phyloP scores from a whole-genome alignment of 2,888 invertebrate species.

The Ommatoiulus sabulosus region DNA sequence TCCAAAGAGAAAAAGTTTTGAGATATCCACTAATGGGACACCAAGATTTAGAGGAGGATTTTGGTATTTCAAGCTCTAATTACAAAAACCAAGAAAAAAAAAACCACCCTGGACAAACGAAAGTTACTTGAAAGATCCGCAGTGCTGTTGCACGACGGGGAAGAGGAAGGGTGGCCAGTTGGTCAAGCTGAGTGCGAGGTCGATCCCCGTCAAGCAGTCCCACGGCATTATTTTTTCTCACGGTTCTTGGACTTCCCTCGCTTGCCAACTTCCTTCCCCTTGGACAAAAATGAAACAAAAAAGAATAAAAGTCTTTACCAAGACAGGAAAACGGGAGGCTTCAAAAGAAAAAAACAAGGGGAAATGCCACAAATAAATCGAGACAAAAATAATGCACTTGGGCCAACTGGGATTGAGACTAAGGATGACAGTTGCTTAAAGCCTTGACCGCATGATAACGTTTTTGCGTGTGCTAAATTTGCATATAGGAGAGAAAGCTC shows the following conservation, averaged over 20 bases:
- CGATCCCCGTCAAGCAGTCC: slow-evolving; percentile 1
- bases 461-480: too few relatives aligned
- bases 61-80: too few relatives aligned
- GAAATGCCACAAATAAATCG: neutral
- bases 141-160: neutral
- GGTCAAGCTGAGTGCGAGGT: slow-evolving; percentile 14
- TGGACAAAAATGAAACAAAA: slow-evolving; percentile 15
- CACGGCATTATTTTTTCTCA: slow-evolving; percentile 34
- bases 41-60: too few relatives aligned
- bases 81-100: neutral
- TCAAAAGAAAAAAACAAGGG: neutral
- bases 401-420: neutral
- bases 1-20: too few relatives aligned
- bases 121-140: neutral
- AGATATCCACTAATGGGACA: too few relatives aligned
- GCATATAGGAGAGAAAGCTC: too few relatives aligned
- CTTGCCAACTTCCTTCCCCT: slow-evolving; percentile 43
- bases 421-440: neutral
- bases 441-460: neutral
- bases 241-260: slow-evolving; percentile 40
- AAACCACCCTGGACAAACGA: neutral
- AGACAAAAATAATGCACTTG: slow-evolving; percentile 1
- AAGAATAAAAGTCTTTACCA: slow-evolving; percentile 14
- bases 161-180: slow-evolving; percentile 31
- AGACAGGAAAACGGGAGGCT: neutral